Percentiles rank a stretch among this genome's conserved stretches.
Conservation (phyloP, 92 coral and sea anemone genomes). For the Parazoanthus darwini region DNA sequence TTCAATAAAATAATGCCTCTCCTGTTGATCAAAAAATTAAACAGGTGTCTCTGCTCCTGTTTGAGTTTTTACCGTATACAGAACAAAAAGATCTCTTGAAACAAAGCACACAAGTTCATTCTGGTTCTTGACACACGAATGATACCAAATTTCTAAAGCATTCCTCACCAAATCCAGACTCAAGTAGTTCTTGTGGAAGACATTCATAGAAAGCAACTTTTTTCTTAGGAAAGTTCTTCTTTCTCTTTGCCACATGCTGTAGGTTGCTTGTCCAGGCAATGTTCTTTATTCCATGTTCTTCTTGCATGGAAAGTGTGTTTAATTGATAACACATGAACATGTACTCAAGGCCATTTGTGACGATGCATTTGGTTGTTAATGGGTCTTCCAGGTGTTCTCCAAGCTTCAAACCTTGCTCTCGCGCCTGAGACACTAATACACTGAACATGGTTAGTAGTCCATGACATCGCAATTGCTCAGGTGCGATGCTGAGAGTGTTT, state of each 20-base stretch:
- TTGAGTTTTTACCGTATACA: too few species aligned
- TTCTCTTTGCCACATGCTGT: conserved; percentile 45
- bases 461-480: conserved; percentile 73
- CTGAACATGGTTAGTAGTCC: conserved; percentile 94
- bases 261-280: conserved; percentile 81
- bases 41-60: too few species aligned
- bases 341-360: conserved; percentile 74
- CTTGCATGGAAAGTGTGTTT: conserved; percentile 92
- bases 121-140: conserved; percentile 64
- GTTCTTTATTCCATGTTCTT: conserved; percentile 91
- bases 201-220: conserved; percentile 69
- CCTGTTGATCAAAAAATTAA: too few species aligned
- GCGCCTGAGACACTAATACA: conserved; percentile 76
- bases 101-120: background rate
- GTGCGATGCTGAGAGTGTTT: conserved; percentile 63
- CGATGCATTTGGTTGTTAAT: conserved; percentile 75
- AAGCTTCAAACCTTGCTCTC: conserved; percentile 64
- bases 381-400: conserved; percentile 84
- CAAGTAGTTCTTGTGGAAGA: conserved; percentile 51
- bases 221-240: conserved; percentile 31
- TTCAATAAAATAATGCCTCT: too few species aligned
- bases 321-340: conserved; percentile 89
- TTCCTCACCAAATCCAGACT: conserved; percentile 65
- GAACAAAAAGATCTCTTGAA: background rate
- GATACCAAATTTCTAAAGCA: conserved; percentile 73